A percentile compares a stretch with the other conserved stretches of the same genome.
These are phyloP conservation scores for Distichodus sexfasciatus DNA, from an alignment of 2,797 vertebrate genomes.

Conservation along the genomic window DNA sequence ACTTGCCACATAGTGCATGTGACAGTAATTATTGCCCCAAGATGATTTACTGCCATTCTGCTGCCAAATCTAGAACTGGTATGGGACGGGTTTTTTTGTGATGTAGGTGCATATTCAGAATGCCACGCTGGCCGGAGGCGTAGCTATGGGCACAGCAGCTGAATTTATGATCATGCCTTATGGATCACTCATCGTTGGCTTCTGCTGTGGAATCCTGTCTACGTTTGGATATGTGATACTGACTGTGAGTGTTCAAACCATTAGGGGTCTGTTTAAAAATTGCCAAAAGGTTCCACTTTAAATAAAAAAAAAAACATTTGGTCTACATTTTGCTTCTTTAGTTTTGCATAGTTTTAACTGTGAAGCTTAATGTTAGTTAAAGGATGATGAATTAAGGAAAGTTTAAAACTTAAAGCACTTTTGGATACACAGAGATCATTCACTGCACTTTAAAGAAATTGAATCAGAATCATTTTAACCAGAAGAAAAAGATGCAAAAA, in stretches of 20 bases:
- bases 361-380: too few species aligned
- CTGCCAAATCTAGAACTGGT: neutral
- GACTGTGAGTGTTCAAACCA: conserved; percentile 83
- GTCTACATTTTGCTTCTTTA: too few species aligned
- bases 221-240: conserved; percentile 85
- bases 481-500: too few species aligned
- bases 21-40: neutral
- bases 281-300: too few species aligned
- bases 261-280: too few species aligned
- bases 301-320: too few species aligned
- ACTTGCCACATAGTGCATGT: neutral
- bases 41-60: neutral
- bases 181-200: conserved; percentile 88
- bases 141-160: conserved; percentile 88
- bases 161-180: conserved; percentile 94
- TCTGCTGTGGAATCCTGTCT: conserved; percentile 84
- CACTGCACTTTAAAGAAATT: too few species aligned
- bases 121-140: conserved; percentile 87
- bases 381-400: too few species aligned
- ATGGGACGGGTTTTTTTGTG: neutral
- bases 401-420: too few species aligned
- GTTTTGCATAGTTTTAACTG: too few species aligned
- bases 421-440: too few species aligned
- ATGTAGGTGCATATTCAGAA: conserved; percentile 95
- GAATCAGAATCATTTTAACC: too few species aligned